Evolutionary conservation across 2,888 invertebrate genomes (phyloP), one percentile per base, ranked within the genome.

Genomic region (Colletes collaris): DNA sequence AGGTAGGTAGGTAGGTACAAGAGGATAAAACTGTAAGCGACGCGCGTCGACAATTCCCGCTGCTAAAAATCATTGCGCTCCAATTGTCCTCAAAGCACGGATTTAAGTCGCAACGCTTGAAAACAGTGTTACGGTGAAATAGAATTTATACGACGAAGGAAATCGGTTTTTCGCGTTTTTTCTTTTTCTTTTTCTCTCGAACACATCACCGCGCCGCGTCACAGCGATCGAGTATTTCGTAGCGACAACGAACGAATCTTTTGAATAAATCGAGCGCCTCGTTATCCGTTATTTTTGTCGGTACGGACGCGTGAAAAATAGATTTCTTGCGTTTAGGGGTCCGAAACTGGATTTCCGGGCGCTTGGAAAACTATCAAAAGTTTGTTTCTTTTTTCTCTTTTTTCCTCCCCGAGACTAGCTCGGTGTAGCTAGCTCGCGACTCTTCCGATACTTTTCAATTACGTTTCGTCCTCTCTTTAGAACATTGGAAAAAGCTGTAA

Each of bases 41-140:
- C 16, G n/a, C 55, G 37, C 7, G 6, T 13, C 44, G 19, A 35
- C 40, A 70, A 65, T 69, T 77, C 59, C 0, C 59, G 35, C 16
- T 69, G 11, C 2, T 0, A 55, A n/a, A 60, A 60, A 59, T 50
- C 4, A 55, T 65, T n/a, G 53, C 67, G 68, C 68, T 35, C 40
- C 65, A 60, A 64, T 77, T 70, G 55, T 63, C 50, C 44, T 16
- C 35, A 53, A 72, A 65, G 60, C 58, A 35, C 19, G 75, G 27
- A 73, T 76, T 65, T 27, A 49, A 27, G 37, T 10, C 5, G 40
- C 11, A 16, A 16, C 13, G 11, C 27, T 46, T 37, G 56, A n/a
- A 46, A 77, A 58, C 56, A 37, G 40, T 35, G 46, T 44, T 58
- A 16, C 19, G 44, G 4, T 49, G 16, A 52, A 63, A 76, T 63